Percentiles rank a stretch among this genome's conserved stretches.
Conservation (phyloP, 2,888 invertebrate species). For the Pocota personata region DNA sequence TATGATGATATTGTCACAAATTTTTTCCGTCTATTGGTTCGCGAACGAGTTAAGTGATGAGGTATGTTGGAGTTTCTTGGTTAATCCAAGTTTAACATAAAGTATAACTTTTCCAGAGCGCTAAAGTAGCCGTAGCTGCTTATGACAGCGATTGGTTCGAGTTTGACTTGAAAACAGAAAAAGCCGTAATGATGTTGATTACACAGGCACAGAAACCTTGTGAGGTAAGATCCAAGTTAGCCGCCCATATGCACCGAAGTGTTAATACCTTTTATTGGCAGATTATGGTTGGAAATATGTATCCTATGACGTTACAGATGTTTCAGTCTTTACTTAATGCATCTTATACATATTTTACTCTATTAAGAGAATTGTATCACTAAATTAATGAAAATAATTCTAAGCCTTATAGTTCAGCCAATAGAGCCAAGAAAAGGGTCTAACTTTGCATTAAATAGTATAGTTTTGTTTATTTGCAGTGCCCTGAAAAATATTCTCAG, state of each 20-base stretch:
- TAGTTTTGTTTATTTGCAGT: too few relatives aligned
- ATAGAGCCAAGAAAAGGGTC: too few relatives aligned
- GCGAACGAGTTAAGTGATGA: conserved; percentile 80
- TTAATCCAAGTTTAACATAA: too few relatives aligned
- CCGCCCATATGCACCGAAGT: too few relatives aligned
- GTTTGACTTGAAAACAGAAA: conserved; percentile 75
- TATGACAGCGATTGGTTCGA: conserved; percentile 79
- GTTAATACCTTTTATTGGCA: too few relatives aligned
- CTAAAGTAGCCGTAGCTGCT: conserved; percentile 78
- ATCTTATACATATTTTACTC: conserved; percentile 80
- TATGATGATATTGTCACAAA: conserved; percentile 79
- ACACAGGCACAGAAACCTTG: conserved; percentile 78
- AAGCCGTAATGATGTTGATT: conserved; percentile 78
- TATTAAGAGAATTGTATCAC: conserved; percentile 77
- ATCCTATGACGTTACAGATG: conserved; percentile 79
- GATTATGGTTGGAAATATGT: conserved; percentile 79
- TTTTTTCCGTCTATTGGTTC: conserved; percentile 80
- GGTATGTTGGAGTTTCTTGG: conserved; percentile 73
- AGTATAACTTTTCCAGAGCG: conserved; percentile 75
- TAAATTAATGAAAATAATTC: background rate
- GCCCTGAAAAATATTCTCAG: too few relatives aligned
- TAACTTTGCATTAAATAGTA: too few relatives aligned
- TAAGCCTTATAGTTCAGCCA: too few relatives aligned
- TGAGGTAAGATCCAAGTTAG: background rate
- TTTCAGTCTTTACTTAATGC: conserved; percentile 80